Percentiles rank a stretch among this genome's conserved stretches.
These are phyloP conservation scores for Hydrolagus affinis DNA, from an alignment of 2,113 vertebrate genomes.

Conservation along the genomic window DNA sequence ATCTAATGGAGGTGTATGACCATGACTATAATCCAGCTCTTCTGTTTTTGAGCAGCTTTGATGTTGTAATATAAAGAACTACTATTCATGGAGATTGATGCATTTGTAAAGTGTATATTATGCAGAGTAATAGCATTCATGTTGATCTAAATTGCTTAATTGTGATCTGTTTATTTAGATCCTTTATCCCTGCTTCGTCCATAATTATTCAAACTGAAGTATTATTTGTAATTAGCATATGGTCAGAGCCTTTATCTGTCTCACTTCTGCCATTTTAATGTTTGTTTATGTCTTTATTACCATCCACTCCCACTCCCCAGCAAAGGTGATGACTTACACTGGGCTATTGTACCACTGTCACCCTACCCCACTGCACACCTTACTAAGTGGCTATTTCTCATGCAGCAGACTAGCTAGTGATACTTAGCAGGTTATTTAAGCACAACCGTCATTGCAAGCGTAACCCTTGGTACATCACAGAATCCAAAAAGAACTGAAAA, in stretches of 20 bases:
- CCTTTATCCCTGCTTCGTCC: not conserved
- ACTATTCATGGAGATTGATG: not conserved
- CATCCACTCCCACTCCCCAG: too few relatives aligned
- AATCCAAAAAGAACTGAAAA: too few relatives aligned
- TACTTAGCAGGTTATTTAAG: not conserved
- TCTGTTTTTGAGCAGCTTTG: not conserved
- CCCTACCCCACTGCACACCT: not conserved
- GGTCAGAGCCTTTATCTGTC: not conserved
- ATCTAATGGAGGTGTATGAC: not conserved
- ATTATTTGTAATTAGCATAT: not conserved
- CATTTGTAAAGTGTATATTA: not conserved
- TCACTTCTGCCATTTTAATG: not conserved
- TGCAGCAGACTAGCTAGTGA: not conserved
- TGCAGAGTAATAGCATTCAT: not conserved
- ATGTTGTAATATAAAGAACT: not conserved
- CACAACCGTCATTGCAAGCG: too few relatives aligned
- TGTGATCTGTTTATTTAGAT: conserved; percentile 14
- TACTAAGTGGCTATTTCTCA: not conserved
- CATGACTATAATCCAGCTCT: not conserved
- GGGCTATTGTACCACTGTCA: not conserved
- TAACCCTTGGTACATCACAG: too few relatives aligned
- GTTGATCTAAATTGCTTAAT: not conserved
- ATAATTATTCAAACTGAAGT: not conserved
- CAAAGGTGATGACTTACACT: not conserved
- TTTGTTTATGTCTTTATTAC: too few relatives aligned